Evolutionary conservation across 2,113 vertebrate genomes (phyloP), one percentile per base, ranked within the genome.

Genomic region (Xenus cinereus): DNA sequence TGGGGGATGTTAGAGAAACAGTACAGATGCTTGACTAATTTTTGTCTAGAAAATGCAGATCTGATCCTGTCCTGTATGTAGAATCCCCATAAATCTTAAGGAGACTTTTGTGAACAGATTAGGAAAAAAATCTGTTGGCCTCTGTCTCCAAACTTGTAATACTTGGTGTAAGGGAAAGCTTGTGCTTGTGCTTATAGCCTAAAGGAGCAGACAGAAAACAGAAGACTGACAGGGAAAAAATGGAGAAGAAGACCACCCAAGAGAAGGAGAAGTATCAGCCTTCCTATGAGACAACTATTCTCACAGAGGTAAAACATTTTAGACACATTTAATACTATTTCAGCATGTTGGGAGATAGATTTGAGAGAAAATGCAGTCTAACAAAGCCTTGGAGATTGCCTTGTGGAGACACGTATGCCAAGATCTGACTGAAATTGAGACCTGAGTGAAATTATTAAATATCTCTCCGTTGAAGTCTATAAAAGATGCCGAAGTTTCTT

Each of bases 181-280:
- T 95, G 57, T 97, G 45, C 91, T 98, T 98, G 59, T 93, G 35
- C 96, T 96, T 97, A 22, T 89, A 99, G 99, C 99, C 99, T 37
- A 99, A 99, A 98, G 99, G 99, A 96, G 99, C 99, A 8, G 99
- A 99, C 95, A 98, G 99, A 85, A 99, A 99, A 94, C 99, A 99
- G 96, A 99, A 99, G 97, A 99, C 99, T 1, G 99, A 99, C 97
- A 97, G 98, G 59, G 99, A 99, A 71, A 99, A 99, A 98, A 99
- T 99, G 89, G 99, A 99, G 84, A 99, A 99, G 95, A 99, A 99
- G 96, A 98, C 97, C 3, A 95, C 97, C 62, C 98, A 98, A 39
- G 99, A 99, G 95, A 98, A 98, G 96, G 99, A 99, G 81, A 99
- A 99, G 95, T 99, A 99, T 93, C 99, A 99, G 59, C 98, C 96